Base-by-base conservation (phyloP, 92 coral and sea anemone species). In the Phenganax subtilis region DNA sequence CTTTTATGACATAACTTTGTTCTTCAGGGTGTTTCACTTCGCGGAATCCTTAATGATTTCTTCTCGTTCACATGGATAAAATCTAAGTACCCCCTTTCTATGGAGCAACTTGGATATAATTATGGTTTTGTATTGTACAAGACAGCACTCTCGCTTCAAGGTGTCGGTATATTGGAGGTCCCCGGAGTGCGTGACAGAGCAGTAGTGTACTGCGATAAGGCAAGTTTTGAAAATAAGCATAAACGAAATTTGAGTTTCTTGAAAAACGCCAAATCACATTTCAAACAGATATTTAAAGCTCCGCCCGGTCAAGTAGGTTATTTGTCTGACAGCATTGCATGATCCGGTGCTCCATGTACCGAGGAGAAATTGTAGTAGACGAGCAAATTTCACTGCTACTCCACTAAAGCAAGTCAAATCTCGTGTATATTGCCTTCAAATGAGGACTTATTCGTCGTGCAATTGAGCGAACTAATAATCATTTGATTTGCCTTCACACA, bases 161-260 rank as follows among this genome's bases (percentile, higher is more conserved):
- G 10, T 86, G 87, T 56, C 85, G 93, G 12, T 52, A 68, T 72
- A 62, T 72, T 93, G 80, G 70, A 87, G 51, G 70, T 91, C 7
- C 57, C 91, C 29, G 92, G 89, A 37, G 93, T 93, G 55, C 90
- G 89, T 71, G 97, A 93, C 77, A 87, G 97, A 80, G 97, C 92
- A 20, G 88, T 82, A 16, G 82, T 93, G 54, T 91, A 68, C 84
- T 96, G 91, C 54, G 93, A 96, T 20, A 70, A 80, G 44, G 77
- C 88, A 12, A 54, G 72, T 27, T 28, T 25, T 14, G 7, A 7
- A 61, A 17, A 61, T 14, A 61, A 15, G 7, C 15, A 61, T 0
- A 1, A 7, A 25, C 20, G 15, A 15, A 14, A 12, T 7, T 61
- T 0, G 67, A 12, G 67, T 61, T 61, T 61, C 3, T 7, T 61